Evolutionary conservation across 2,113 vertebrate species (phyloP).

Genomic region (Colistium nudipinnis): DNA sequence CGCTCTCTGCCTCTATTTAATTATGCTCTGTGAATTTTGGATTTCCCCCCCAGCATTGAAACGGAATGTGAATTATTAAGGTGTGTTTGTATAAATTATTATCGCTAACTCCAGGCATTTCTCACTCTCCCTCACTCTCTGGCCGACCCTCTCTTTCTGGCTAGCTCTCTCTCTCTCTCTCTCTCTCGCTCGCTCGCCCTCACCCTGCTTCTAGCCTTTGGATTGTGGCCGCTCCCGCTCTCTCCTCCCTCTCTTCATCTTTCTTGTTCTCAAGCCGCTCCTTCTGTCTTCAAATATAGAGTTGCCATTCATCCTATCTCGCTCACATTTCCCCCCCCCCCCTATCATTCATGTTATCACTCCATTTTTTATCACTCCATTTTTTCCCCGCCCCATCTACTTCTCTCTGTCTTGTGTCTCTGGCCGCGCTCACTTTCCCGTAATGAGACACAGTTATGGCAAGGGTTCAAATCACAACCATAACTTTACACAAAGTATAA

Average conservation of each 20-base stretch:
- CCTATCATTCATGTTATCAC: constrained; percentile 42
- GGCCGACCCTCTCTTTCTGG: constrained; percentile 33
- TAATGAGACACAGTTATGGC: constrained; percentile 33
- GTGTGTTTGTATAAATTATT: constrained; percentile 91
- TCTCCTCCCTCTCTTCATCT: constrained; percentile 67
- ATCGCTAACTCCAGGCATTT: constrained; percentile 87
- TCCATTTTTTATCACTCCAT: constrained; percentile 15
- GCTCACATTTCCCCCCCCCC: constrained; percentile 10
- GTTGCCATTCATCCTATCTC: constrained; percentile 53
- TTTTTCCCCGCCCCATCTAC: background rate
- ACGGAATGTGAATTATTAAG: constrained; percentile 88
- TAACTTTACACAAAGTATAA: constrained; percentile 5
- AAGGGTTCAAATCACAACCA: constrained; percentile 18
- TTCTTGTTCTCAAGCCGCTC: constrained; percentile 58
- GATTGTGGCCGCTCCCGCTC: constrained; percentile 72
- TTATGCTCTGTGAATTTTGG: constrained; percentile 90
- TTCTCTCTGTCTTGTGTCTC: background rate
- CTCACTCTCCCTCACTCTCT: constrained; percentile 66
- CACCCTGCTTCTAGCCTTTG: constrained; percentile 76
- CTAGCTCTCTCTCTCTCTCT: constrained; percentile 42
- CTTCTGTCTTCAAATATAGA: constrained; percentile 58
- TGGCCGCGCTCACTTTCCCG: constrained; percentile 5
- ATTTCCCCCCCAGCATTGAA: constrained; percentile 89
- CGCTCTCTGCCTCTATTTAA: constrained; percentile 84
- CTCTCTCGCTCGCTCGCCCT: constrained; percentile 44